Conservation (phyloP, 2,888 invertebrate genomes). For the Parnassius glacialis region DNA sequence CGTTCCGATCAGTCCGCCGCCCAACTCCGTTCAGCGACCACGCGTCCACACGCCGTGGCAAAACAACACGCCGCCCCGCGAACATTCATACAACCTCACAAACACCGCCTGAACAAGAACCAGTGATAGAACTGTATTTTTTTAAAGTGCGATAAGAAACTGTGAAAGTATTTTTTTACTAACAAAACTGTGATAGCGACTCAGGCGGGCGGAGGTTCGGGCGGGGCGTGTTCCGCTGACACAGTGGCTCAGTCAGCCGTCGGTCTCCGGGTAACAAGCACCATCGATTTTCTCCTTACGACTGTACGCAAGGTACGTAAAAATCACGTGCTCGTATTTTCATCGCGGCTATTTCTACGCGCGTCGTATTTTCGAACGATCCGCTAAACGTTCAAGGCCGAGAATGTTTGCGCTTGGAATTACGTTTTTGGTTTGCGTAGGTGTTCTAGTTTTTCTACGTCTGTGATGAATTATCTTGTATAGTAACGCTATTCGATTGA, state of each 20-base stretch:
- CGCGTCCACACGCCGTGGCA: conserved; percentile 54
- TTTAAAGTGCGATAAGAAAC: conserved; percentile 54
- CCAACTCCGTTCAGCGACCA: conserved; percentile 60
- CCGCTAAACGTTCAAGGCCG: conserved; percentile 77
- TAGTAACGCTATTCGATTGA: conserved; percentile 45
- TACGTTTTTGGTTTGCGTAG: conserved; percentile 54
- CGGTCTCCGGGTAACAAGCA: conserved; percentile 78
- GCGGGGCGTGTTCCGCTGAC: conserved; percentile 78
- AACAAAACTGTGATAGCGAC: conserved; percentile 60
- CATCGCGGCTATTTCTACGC: conserved; percentile 75
- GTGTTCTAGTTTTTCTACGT: conserved; percentile 47
- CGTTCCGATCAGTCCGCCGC: conserved; percentile 67
- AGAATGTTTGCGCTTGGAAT: conserved; percentile 69
- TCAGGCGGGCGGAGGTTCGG: conserved; percentile 68
- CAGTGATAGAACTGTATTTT: conserved; percentile 53
- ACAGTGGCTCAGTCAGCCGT: conserved; percentile 81
- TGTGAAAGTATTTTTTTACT: conserved; percentile 63
- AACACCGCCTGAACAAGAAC: conserved; percentile 53
- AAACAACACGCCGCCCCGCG: conserved; percentile 44
- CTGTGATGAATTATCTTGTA: conserved; percentile 40
- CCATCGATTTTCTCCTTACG: conserved; percentile 77
- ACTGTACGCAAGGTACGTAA: conserved; percentile 74
- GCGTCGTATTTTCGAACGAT: conserved; percentile 66
- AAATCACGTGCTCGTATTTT: conserved; percentile 77
- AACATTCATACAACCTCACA: conserved; percentile 51